A percentile compares a stretch with the other conserved stretches of the same genome.
Conservation (phyloP, 2,113 vertebrate genomes). For the Oncorhynchus nerka region DNA sequence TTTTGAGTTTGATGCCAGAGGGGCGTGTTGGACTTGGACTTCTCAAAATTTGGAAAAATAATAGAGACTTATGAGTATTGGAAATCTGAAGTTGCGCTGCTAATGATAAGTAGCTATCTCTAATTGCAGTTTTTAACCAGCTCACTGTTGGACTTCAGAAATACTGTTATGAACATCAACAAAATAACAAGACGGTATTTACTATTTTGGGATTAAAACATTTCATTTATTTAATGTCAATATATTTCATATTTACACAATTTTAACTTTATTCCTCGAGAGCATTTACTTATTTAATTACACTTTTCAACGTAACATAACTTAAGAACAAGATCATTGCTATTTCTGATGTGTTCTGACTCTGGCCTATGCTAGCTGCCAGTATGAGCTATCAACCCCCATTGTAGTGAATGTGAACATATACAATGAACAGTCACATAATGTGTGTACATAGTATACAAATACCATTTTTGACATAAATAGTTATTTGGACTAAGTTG, state of each 20-base stretch:
- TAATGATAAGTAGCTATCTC: background rate
- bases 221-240: slow-evolving; percentile 73
- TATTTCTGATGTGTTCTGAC: slow-evolving; percentile 50
- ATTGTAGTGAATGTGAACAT: slow-evolving; percentile 43
- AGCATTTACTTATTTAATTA: slow-evolving; percentile 56
- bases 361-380: slow-evolving; percentile 70
- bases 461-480: slow-evolving; percentile 70
- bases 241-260: slow-evolving; percentile 73
- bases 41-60: background rate
- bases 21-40: background rate
- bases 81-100: background rate
- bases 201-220: slow-evolving; percentile 62
- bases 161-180: background rate
- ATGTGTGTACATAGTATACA: slow-evolving; percentile 53
- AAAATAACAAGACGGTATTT: background rate
- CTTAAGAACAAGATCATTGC: slow-evolving; percentile 62
- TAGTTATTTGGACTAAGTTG: slow-evolving; percentile 65
- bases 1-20: background rate
- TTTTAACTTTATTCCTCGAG: slow-evolving; percentile 55
- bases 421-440: slow-evolving; percentile 48
- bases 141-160: background rate
- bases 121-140: background rate
- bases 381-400: slow-evolving; percentile 53
- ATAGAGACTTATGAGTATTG: background rate
- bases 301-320: slow-evolving; percentile 66